Evolutionary conservation across 2,113 vertebrate species (phyloP).

Genomic region (Thamnophis sirtalis): DNA sequence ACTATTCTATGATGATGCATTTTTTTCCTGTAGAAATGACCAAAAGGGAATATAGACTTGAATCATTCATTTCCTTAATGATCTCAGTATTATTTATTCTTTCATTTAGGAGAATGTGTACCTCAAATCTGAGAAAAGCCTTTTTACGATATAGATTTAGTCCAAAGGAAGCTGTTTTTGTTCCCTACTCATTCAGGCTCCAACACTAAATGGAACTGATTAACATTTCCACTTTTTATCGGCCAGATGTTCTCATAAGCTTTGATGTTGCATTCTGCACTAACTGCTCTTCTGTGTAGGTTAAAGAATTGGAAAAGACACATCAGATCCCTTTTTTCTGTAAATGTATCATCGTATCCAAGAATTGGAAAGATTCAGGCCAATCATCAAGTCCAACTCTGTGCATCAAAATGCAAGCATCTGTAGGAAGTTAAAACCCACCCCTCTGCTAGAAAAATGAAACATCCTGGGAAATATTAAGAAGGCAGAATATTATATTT

Average conservation of each 20-base stretch:
- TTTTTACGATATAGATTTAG: too few relatives aligned
- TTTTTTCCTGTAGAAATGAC: not conserved
- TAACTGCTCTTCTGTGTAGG: not conserved
- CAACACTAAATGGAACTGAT: not conserved
- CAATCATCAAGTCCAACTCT: too few relatives aligned
- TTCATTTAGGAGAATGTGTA: not conserved
- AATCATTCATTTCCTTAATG: not conserved
- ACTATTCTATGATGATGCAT: not conserved
- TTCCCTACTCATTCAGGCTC: not conserved
- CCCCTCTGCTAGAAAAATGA: too few relatives aligned
- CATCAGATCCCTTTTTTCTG: not conserved
- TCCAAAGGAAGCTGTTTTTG: not conserved
- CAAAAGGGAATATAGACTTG: not conserved
- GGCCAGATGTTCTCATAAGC: not conserved
- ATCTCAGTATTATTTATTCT: not conserved
- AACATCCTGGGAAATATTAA: too few relatives aligned
- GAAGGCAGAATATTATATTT: too few relatives aligned
- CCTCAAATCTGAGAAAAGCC: not conserved
- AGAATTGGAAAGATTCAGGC: too few relatives aligned
- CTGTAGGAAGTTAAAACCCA: too few relatives aligned
- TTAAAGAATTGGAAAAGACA: not conserved
- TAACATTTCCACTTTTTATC: not conserved
- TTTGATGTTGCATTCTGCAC: not conserved
- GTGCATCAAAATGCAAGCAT: too few relatives aligned
- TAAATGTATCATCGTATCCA: not conserved